Evolutionary conservation across 2,797 vertebrate genomes (phyloP).

Genomic region (Galago senegalensis): DNA sequence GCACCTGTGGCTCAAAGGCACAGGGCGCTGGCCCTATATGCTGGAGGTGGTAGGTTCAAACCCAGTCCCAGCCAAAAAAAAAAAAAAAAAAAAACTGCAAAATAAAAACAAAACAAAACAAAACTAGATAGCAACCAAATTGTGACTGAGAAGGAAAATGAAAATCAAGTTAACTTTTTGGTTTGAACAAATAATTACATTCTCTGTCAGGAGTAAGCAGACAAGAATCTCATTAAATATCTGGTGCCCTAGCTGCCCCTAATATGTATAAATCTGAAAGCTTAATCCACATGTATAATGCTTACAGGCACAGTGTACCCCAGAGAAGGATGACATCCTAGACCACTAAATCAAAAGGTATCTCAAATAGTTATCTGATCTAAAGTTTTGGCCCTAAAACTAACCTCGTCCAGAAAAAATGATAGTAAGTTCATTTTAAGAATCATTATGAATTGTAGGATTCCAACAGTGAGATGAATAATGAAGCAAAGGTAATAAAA

Average conservation of each 20-base stretch:
- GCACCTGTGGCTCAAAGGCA: too few species aligned
- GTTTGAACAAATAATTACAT: conserved; percentile 68
- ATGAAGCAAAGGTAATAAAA: conserved; percentile 24
- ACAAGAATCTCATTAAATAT: conserved; percentile 76
- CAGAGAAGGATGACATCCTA: background rate
- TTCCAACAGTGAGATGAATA: conserved; percentile 30
- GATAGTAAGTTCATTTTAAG: conserved; percentile 41
- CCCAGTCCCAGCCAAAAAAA: too few species aligned
- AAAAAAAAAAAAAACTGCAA: too few species aligned
- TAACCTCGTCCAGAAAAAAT: conserved; percentile 21
- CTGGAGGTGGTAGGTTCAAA: too few species aligned
- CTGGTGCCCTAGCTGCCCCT: conserved; percentile 50
- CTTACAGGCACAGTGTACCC: background rate
- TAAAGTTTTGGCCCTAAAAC: conserved; percentile 24
- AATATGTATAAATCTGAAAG: conserved; percentile 55
- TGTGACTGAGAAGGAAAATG: conserved; percentile 66
- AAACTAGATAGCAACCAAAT: conserved; percentile 39
- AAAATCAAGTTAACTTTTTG: conserved; percentile 68
- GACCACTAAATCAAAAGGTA: conserved; percentile 35
- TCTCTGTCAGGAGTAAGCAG: conserved; percentile 54
- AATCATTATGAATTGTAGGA: background rate
- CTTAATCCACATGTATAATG: background rate
- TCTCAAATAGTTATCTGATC: conserved; percentile 12
- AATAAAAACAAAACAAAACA: too few species aligned
- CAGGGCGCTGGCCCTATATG: too few species aligned